phyloP scores from a whole-genome alignment of 1,140 invertebrate species.

The Pristionchus pacificus region DNA sequence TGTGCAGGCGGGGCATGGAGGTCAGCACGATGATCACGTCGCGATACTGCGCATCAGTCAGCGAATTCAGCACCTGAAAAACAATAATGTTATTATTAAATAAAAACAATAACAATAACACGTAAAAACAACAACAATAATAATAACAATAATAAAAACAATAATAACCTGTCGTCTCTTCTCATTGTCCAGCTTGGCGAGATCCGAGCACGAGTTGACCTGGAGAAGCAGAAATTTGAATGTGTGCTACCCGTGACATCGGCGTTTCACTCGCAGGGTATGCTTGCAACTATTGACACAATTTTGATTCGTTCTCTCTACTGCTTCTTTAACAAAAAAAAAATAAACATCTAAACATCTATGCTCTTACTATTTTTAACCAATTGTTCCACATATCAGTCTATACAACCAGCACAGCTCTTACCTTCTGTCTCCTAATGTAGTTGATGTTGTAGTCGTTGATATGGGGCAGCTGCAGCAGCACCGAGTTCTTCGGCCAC shows the following conservation, averaged over 20 bases:
- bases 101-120: too few relatives aligned
- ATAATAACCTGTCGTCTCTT: slow-evolving; percentile 67
- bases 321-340: not conserved
- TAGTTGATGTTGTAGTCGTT: slow-evolving; percentile 84
- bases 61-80: slow-evolving; percentile 70
- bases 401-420: slow-evolving; percentile 1
- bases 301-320: not conserved
- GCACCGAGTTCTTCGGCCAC: slow-evolving; percentile 85
- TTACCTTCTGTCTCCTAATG: slow-evolving; percentile 69
- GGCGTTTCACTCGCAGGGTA: too few relatives aligned
- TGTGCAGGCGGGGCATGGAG: slow-evolving; percentile 22
- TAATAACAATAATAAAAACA: too few relatives aligned
- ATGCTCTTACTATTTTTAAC: too few relatives aligned
- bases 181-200: slow-evolving; percentile 80
- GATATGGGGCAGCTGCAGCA: slow-evolving; percentile 91
- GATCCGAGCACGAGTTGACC: slow-evolving; percentile 69
- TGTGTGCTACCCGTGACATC: too few relatives aligned
- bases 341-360: too few relatives aligned
- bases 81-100: not conserved
- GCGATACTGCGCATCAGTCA: slow-evolving; percentile 83
- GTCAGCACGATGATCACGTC: slow-evolving; percentile 83
- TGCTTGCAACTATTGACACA: too few relatives aligned
- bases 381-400: not conserved
- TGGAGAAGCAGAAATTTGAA: not conserved
- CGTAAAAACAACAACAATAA: too few relatives aligned